Evolutionary conservation across 1,140 invertebrate genomes (phyloP).

Genomic region (Pogonognathellus flavescens): DNA sequence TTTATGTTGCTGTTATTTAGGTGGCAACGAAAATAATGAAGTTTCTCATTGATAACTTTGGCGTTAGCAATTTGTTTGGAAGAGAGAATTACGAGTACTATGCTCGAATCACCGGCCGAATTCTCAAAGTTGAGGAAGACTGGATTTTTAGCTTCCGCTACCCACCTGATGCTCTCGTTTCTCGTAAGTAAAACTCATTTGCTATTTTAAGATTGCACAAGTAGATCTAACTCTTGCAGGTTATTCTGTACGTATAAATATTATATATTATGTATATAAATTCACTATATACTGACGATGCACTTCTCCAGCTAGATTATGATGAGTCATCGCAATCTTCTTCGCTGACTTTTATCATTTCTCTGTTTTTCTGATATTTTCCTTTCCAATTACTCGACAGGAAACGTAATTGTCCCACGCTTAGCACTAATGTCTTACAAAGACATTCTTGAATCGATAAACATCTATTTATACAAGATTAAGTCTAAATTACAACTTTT

Average conservation of each 20-base stretch:
- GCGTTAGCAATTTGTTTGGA: slow-evolving; percentile 93
- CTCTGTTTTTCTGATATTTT: too few relatives aligned
- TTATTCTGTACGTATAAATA: not conserved
- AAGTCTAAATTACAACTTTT: too few relatives aligned
- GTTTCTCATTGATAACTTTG: slow-evolving; percentile 97
- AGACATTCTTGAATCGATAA: too few relatives aligned
- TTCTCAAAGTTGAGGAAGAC: slow-evolving; percentile 91
- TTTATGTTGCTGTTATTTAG: slow-evolving; percentile 72
- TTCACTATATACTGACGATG: not conserved
- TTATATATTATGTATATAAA: not conserved
- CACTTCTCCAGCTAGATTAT: not conserved
- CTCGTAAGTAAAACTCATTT: slow-evolving; percentile 75
- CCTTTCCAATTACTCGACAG: too few relatives aligned
- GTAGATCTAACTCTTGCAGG: not conserved
- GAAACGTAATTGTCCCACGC: too few relatives aligned
- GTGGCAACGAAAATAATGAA: slow-evolving; percentile 94
- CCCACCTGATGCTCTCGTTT: slow-evolving; percentile 83
- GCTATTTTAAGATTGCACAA: not conserved
- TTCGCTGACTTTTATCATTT: too few relatives aligned
- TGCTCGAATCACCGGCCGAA: slow-evolving; percentile 91
- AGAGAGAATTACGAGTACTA: slow-evolving; percentile 98
- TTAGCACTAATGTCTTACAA: too few relatives aligned
- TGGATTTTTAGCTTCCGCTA: slow-evolving; percentile 95
- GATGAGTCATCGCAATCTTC: too few relatives aligned
- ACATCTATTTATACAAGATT: too few relatives aligned